Evolutionary conservation across 2,113 vertebrate genomes (phyloP).

Genomic region (Anhinga rufa): DNA sequence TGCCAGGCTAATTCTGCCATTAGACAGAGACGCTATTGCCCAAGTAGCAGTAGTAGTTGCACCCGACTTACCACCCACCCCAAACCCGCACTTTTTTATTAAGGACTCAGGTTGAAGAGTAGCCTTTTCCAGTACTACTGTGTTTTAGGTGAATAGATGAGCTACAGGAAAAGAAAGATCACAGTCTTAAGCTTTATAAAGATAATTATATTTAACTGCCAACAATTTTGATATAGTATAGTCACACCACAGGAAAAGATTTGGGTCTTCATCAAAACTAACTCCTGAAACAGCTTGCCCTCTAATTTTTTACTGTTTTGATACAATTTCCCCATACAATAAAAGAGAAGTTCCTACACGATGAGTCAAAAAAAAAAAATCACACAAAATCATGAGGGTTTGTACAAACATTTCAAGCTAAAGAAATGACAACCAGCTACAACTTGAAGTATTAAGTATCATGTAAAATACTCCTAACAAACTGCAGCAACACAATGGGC

Average conservation of each 20-base stretch:
- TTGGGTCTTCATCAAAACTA: neutral
- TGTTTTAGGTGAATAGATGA: neutral
- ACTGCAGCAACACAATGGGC: neutral
- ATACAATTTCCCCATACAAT: neutral
- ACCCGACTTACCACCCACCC: no score
- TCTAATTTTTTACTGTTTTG: neutral
- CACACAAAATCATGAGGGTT: neutral
- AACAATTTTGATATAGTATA: neutral
- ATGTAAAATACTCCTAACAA: neutral
- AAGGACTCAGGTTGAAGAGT: neutral
- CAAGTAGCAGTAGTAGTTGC: neutral
- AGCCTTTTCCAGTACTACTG: neutral
- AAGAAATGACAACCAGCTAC: neutral
- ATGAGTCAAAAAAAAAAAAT: neutral
- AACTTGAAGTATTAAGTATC: neutral
- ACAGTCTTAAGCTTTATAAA: neutral
- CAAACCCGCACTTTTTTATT: neutral
- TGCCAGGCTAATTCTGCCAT: neutral
- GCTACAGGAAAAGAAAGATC: neutral
- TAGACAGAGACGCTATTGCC: neutral
- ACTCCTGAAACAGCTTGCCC: neutral
- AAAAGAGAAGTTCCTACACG: neutral
- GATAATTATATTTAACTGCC: neutral
- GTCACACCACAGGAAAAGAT: neutral
- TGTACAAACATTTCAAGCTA: neutral